These are phyloP conservation scores for Cephus nigrinus DNA, from an alignment of 2,888 invertebrate genomes.

Conservation along the genomic window DNA sequence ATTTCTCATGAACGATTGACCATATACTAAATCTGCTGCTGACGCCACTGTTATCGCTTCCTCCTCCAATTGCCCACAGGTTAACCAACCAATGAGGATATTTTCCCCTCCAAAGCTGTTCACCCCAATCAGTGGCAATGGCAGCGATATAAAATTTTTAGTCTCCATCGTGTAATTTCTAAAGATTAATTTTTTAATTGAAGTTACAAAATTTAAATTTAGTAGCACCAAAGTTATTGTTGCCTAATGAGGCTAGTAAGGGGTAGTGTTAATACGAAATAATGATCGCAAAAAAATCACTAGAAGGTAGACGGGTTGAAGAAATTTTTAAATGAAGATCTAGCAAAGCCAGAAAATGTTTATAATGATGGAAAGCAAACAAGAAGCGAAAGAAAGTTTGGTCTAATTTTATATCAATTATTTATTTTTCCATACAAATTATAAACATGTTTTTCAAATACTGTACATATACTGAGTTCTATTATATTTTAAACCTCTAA, in stretches of 20 bases:
- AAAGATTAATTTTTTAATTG: neutral
- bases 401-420: slow-evolving; percentile 63
- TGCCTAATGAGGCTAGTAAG: too few species aligned
- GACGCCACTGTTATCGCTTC: neutral
- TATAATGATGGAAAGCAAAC: neutral
- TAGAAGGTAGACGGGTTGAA: neutral
- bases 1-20: neutral
- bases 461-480: slow-evolving; percentile 75
- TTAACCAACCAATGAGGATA: neutral
- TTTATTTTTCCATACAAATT: slow-evolving; percentile 82
- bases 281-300: neutral
- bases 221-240: neutral
- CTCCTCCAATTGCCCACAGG: neutral
- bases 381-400: neutral
- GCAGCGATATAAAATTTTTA: neutral
- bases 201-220: neutral
- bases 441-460: slow-evolving; percentile 86
- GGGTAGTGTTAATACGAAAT: too few species aligned
- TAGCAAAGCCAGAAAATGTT: neutral
- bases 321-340: neutral
- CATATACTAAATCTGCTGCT: neutral
- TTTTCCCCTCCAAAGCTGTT: neutral
- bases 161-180: neutral
- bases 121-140: neutral
- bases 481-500: slow-evolving; percentile 67